Conservation (phyloP, 2,113 vertebrate genomes). For the Oceanites oceanicus region DNA sequence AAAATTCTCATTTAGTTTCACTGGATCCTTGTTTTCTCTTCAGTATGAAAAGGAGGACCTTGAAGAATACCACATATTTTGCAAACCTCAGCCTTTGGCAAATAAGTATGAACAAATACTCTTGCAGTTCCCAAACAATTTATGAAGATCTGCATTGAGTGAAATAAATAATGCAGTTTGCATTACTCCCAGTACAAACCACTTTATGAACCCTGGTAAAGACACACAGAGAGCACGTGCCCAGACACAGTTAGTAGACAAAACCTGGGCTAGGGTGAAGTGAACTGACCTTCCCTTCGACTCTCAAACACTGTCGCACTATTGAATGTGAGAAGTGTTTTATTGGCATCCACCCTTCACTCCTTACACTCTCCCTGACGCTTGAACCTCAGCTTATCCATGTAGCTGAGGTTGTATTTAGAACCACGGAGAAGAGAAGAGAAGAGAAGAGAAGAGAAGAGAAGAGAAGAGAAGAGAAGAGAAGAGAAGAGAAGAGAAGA, state of each 20-base stretch:
- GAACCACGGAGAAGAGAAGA: neutral
- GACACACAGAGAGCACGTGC: neutral
- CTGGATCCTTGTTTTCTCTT: neutral
- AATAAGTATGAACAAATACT: neutral
- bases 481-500: too few relatives aligned
- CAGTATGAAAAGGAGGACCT: neutral
- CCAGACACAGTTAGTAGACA: neutral
- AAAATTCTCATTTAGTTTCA: neutral
- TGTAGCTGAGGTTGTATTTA: neutral
- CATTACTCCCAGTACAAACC: neutral
- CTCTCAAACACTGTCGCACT: neutral
- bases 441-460: too few relatives aligned
- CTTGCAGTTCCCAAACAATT: neutral
- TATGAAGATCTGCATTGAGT: neutral
- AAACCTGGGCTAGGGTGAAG: neutral
- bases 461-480: too few relatives aligned
- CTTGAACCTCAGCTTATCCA: neutral
- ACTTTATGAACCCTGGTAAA: neutral
- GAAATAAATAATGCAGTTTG: neutral
- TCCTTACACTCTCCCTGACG: neutral
- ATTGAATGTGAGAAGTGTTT: neutral
- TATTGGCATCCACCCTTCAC: neutral
- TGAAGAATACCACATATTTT: neutral
- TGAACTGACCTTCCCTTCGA: fast-evolving
- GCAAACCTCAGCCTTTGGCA: neutral